Conservation (phyloP, 2,797 vertebrate species). For the Oryzias dopingdopingensis region DNA sequence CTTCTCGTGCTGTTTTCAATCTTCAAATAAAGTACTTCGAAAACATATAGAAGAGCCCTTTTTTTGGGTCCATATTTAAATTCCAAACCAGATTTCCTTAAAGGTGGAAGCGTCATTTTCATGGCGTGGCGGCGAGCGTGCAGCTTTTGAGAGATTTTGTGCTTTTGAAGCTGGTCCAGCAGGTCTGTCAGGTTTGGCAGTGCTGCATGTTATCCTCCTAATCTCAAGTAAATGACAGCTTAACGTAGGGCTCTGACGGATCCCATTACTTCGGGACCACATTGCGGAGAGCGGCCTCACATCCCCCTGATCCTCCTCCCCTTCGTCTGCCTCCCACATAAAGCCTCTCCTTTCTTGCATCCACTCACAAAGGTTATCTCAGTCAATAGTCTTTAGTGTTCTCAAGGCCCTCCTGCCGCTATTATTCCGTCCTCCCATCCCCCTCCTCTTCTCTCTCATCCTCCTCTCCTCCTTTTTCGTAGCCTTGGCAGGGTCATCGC, state of each 20-base stretch:
- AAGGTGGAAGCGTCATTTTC: neutral
- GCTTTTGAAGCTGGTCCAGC: conserved; percentile 44
- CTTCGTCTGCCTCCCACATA: conserved; percentile 32
- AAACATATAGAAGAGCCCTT: conserved; percentile 3
- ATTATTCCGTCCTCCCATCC: conserved; percentile 31
- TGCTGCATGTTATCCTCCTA: conserved; percentile 48
- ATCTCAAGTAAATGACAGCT: conserved; percentile 67
- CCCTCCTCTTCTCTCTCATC: conserved; percentile 1
- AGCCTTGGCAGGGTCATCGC: conserved; percentile 48
- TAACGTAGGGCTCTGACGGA: conserved; percentile 45
- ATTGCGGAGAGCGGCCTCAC: conserved; percentile 31
- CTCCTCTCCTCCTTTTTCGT: conserved; percentile 5
- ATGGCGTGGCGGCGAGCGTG: conserved; percentile 1
- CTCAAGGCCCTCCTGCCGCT: conserved; percentile 37
- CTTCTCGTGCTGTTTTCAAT: conserved; percentile 5
- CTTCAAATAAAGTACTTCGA: conserved; percentile 24
- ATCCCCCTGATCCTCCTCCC: conserved; percentile 21
- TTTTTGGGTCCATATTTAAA: neutral
- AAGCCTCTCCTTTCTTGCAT: conserved; percentile 45
- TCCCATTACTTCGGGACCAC: conserved; percentile 57
- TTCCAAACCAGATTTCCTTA: conserved; percentile 1
- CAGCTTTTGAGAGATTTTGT: conserved; percentile 1
- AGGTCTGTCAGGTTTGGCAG: conserved; percentile 54
- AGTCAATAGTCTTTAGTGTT: conserved; percentile 68
- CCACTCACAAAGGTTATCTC: conserved; percentile 65